Evolutionary conservation across 2,113 vertebrate genomes (phyloP).

Genomic region (Smithornis capensis): DNA sequence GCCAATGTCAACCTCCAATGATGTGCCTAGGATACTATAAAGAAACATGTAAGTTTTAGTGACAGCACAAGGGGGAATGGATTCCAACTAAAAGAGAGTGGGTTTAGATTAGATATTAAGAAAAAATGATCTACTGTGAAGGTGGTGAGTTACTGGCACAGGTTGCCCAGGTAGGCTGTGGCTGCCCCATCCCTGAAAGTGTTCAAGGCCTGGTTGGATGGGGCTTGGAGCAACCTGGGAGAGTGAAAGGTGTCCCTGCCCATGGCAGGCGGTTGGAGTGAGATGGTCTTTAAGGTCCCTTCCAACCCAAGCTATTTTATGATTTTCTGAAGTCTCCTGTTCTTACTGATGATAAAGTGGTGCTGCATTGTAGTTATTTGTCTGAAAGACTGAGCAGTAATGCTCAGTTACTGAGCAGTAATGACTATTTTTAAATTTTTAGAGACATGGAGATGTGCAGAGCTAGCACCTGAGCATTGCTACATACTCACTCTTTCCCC

Average conservation of each 20-base stretch:
- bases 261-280: fast-evolving
- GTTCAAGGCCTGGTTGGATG: not conserved
- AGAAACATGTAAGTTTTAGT: not conserved
- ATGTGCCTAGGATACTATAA: not conserved
- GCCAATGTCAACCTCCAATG: not conserved
- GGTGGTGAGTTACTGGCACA: not conserved
- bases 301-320: not conserved
- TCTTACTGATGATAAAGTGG: not conserved
- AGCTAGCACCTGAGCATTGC: not conserved
- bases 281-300: not conserved
- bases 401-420: too few relatives aligned
- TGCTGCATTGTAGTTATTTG: not conserved
- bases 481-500: not conserved
- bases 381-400: not conserved
- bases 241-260: not conserved
- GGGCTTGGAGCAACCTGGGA: not conserved
- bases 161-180: not conserved
- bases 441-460: not conserved
- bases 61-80: not conserved
- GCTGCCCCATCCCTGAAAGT: not conserved
- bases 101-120: not conserved
- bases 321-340: not conserved
- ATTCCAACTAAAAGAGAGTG: not conserved
- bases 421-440: not conserved
- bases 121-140: not conserved